These are phyloP conservation scores for Rhinoraja longicauda DNA, from an alignment of 2,797 vertebrate genomes.

Conservation along the genomic window DNA sequence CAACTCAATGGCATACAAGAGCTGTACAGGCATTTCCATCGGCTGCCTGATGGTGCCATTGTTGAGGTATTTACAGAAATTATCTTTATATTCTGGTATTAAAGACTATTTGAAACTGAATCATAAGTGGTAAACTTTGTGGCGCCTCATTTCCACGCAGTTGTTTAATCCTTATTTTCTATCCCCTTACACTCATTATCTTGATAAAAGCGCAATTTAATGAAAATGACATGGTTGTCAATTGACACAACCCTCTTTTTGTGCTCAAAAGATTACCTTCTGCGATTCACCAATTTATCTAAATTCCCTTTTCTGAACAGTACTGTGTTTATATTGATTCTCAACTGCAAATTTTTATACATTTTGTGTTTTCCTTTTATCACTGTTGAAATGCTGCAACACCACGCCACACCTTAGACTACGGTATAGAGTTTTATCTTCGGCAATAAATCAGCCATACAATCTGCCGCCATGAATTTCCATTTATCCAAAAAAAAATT, in stretches of 20 bases:
- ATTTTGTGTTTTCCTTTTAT: neutral
- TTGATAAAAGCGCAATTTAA: neutral
- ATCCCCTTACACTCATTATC: neutral
- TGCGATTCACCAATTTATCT: slow-evolving; percentile 46
- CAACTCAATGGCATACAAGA: slow-evolving; percentile 69
- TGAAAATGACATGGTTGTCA: slow-evolving; percentile 22
- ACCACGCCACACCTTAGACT: neutral
- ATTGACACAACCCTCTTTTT: neutral
- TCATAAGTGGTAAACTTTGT: neutral
- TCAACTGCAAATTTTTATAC: neutral
- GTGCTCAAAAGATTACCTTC: slow-evolving; percentile 7
- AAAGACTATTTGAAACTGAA: neutral
- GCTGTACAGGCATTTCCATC: slow-evolving; percentile 76
- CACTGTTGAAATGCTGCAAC: neutral
- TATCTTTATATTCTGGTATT: slow-evolving; percentile 14
- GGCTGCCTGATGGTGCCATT: slow-evolving; percentile 75
- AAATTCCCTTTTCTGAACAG: slow-evolving; percentile 44
- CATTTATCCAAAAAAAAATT: slow-evolving; percentile 6
- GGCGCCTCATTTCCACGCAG: neutral
- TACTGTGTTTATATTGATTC: slow-evolving; percentile 48
- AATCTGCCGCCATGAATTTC: neutral
- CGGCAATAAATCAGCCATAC: neutral
- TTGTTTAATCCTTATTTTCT: neutral
- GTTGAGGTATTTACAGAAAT: slow-evolving; percentile 66
- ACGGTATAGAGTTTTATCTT: neutral